phyloP scores from a whole-genome alignment of 37 sponge, comb jelly and placozoan genomes.

The Crambe crambe region DNA sequence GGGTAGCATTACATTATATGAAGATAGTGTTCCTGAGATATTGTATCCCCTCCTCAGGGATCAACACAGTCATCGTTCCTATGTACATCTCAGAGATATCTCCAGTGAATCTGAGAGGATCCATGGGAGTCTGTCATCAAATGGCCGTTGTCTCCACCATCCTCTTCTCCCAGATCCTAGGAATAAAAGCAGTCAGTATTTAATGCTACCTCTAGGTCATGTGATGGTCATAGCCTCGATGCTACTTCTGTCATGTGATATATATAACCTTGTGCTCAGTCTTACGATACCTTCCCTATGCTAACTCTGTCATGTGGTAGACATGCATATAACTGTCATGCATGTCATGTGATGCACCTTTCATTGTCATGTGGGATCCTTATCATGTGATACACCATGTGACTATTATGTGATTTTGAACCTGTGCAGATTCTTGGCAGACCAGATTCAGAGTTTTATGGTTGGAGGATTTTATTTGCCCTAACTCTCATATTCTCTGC shows the following conservation, averaged over 20 bases:
- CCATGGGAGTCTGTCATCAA: slow-evolving; percentile 52
- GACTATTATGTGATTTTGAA: no score
- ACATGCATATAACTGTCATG: no score
- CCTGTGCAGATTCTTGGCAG: slow-evolving; percentile 24
- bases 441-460: slow-evolving; percentile 41
- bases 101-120: slow-evolving; percentile 51
- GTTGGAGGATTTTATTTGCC: slow-evolving; percentile 60
- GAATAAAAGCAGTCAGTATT: slow-evolving; percentile 37
- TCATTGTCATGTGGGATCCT: neutral
- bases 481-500: slow-evolving; percentile 41
- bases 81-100: slow-evolving; percentile 64
- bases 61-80: slow-evolving; percentile 59
- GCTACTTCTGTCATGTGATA: no score
- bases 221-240: no score
- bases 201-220: no score
- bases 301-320: no score
- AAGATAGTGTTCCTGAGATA: no score
- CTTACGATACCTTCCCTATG: no score
- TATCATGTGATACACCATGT: no score
- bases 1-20: no score
- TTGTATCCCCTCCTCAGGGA: slow-evolving; percentile 39
- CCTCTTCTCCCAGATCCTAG: slow-evolving; percentile 62
- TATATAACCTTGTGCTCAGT: no score
- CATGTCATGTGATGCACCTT: no score
- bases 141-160: slow-evolving; percentile 50